phyloP scores from a whole-genome alignment of 2,113 vertebrate genomes.

The Macquaria ambigua region DNA sequence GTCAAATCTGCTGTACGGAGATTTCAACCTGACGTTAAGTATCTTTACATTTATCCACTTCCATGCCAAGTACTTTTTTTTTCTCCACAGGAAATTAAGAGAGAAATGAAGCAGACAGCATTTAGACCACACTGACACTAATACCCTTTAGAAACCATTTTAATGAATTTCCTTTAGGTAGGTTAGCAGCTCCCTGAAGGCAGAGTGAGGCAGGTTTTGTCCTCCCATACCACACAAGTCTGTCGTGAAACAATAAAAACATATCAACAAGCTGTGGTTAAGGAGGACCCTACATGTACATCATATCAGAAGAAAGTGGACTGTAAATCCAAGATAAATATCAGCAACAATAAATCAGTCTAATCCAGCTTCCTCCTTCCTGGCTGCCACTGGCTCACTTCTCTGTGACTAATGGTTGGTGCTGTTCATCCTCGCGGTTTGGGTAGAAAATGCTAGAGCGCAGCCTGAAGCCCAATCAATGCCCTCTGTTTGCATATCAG shows the following conservation, averaged over 20 bases:
- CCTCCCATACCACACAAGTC: background rate
- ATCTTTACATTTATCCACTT: constrained; percentile 27
- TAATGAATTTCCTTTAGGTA: constrained; percentile 33
- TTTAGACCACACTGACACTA: background rate
- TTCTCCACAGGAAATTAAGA: background rate
- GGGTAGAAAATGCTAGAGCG: constrained; percentile 49
- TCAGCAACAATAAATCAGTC: constrained; percentile 29
- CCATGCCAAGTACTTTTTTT: background rate
- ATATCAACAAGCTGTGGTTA: background rate
- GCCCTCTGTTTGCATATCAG: constrained; percentile 69
- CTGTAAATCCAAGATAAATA: constrained; percentile 35
- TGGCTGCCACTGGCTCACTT: constrained; percentile 20
- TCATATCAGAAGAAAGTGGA: background rate
- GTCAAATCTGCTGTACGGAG: constrained; percentile 12
- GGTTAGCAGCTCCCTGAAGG: constrained; percentile 24
- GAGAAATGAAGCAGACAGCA: background rate
- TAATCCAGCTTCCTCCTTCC: constrained; percentile 28
- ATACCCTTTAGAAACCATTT: constrained; percentile 27
- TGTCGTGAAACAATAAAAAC: background rate
- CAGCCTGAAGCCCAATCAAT: constrained; percentile 63
- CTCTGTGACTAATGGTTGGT: constrained; percentile 53
- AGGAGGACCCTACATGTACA: background rate
- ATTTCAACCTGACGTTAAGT: constrained; percentile 11
- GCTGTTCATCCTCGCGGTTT: constrained; percentile 43
- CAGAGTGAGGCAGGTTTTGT: background rate